Conservation (phyloP, 2,797 vertebrate species). For the Parauchenoglanis ngamensis region DNA sequence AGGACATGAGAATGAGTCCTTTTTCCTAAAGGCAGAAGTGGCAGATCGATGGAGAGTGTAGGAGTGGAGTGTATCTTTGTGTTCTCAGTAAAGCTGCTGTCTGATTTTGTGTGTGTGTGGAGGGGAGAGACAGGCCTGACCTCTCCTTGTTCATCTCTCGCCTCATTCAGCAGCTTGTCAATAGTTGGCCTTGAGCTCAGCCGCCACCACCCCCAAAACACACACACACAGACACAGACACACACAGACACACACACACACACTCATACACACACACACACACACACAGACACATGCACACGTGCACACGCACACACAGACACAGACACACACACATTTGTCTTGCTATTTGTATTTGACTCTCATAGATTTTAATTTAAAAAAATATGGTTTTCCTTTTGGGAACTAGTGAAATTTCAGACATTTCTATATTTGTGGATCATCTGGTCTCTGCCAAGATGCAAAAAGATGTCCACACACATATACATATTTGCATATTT, state of each 20-base stretch:
- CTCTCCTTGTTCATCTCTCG: slow-evolving; percentile 38
- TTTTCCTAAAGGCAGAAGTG: slow-evolving; percentile 22
- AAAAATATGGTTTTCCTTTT: background rate
- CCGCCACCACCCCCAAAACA: background rate
- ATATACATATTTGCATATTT: background rate
- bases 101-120: slow-evolving; percentile 18
- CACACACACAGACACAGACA: background rate
- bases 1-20: background rate
- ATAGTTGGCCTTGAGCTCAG: slow-evolving; percentile 52
- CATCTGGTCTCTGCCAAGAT: background rate
- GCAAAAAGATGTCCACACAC: slow-evolving; percentile 9
- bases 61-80: slow-evolving; percentile 41
- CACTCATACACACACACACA: slow-evolving; percentile 5
- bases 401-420: background rate
- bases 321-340: background rate
- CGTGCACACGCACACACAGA: slow-evolving; percentile 8
- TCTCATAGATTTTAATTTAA: background rate
- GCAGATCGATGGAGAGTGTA: slow-evolving; percentile 35
- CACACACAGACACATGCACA: background rate
- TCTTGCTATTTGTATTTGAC: background rate
- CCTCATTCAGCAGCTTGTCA: slow-evolving; percentile 62
- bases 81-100: slow-evolving; percentile 1
- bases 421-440: background rate
- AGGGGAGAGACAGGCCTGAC: slow-evolving; percentile 38
- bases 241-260: background rate